Conservation (phyloP, 2,888 invertebrate species). For the Thereva nobilitata region DNA sequence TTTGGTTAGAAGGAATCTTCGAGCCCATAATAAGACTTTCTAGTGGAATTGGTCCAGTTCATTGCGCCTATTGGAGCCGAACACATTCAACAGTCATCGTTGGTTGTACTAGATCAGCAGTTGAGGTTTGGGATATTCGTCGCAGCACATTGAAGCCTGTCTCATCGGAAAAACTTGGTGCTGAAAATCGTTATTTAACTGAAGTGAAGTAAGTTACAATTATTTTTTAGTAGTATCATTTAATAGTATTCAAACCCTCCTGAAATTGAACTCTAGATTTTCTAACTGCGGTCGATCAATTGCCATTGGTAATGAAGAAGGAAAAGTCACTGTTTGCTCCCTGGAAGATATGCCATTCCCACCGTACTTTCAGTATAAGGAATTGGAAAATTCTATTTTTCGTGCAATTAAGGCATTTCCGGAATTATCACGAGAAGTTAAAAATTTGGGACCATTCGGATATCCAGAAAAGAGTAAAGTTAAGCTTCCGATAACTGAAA, state of each 20-base stretch:
- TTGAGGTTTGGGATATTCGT: constrained; percentile 80
- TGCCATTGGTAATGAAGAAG: constrained; percentile 69
- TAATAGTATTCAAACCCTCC: neutral
- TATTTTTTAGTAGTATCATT: neutral
- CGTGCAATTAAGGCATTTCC: constrained; percentile 68
- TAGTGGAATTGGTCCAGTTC: constrained; percentile 60
- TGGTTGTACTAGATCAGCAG: constrained; percentile 66
- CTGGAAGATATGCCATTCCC: constrained; percentile 77
- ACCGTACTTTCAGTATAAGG: constrained; percentile 68
- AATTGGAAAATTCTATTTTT: constrained; percentile 67
- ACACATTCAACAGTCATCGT: constrained; percentile 75
- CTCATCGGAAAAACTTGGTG: constrained; percentile 48
- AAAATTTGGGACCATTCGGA: constrained; percentile 60
- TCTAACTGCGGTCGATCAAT: constrained; percentile 70
- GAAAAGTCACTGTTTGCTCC: constrained; percentile 69
- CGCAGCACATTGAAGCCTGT: constrained; percentile 70
- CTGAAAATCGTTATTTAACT: constrained; percentile 44
- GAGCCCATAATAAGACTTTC: constrained; percentile 65
- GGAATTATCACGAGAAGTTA: constrained; percentile 64
- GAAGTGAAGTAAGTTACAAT: constrained; percentile 49
- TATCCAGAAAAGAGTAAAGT: constrained; percentile 7
- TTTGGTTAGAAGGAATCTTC: constrained; percentile 74
- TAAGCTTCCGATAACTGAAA: neutral
- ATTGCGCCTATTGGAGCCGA: constrained; percentile 72
- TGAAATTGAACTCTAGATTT: constrained; percentile 58